Base-by-base conservation (phyloP, 2,888 invertebrate species). In the Microctonus hyperodae region DNA sequence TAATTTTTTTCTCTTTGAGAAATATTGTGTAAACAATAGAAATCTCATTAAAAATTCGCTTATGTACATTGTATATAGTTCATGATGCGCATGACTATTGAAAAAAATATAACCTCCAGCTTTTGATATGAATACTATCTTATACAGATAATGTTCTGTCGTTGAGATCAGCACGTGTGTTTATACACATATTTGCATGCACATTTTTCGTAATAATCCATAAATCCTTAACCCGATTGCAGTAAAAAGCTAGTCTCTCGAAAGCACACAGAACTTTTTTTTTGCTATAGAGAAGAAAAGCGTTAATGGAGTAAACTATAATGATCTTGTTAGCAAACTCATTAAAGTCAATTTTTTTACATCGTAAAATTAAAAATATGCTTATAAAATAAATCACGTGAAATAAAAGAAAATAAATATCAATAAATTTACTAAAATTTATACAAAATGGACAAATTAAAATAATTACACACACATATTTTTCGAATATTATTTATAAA, bases 321-420 rank as follows among this genome's bases (percentile, higher is more conserved):
- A 35, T 48, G 44, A 48, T 48, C 44, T 2, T 5, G 5, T 48
- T 48, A 3, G n/a, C 44, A 48, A 48, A 48, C 20, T 48, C 44
- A 48, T 48, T 20, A 4, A 20, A 7, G 20, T 20, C 5, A 7
- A 20, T 3, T 40, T 48, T 48, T 48, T 20, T 20, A 6, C 20
- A n/a, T n/a, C n/a, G n/a, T n/a, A n/a, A n/a, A n/a, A n/a, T n/a
- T n/a, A n/a, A n/a, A n/a, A n/a, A n/a, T 20, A 20, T 16, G 20
- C 7, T 13, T 2, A 48, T 20, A 48, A 48, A 20, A 20, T 20
- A 11, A 48, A 40, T 53, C 65, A 48, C 58, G 53, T 64, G n/a
- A n/a, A n/a, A n/a, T n/a, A n/a, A n/a, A n/a, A n/a, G n/a, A n/a
- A n/a, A n/a, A n/a, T n/a, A n/a, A n/a, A n/a, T n/a, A n/a, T n/a